Evolutionary conservation across 2,888 invertebrate species (phyloP), one percentile per base, ranked within the genome.

Genomic region (Eurytoma californica): DNA sequence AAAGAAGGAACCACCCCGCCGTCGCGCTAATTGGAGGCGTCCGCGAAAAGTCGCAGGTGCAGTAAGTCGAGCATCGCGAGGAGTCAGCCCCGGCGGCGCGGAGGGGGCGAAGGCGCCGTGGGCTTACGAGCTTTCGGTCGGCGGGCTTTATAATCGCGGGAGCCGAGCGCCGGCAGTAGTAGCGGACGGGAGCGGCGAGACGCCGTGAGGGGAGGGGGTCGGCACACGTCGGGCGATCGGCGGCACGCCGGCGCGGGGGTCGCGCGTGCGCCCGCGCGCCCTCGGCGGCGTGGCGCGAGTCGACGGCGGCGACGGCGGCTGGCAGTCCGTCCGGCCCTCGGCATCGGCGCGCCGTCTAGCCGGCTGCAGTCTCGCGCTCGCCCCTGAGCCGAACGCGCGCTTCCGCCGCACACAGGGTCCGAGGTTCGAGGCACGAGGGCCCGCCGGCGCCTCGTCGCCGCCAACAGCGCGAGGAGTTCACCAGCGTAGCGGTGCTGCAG

Each of bases 341-440:
- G 69, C 60, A 66, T 66, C 63, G 68, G 55, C 57, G 49, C 72
- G 72, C 74, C 18, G 47, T n/a, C n/a, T n/a, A n/a, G n/a, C n/a
- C 49, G 53, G 53, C 51, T 67, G 14, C 81, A 81, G 81, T 81
- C 60, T 76, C 73, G 81, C 81, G 81, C 30, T 65, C 58, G 68
- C 79, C 72, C 30, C 72, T 72, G 79, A 72, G 68, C 79, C 24
- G 18, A 16, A n/a, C 18, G 53, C 80, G 65, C 30, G 72, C 53
- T 39, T 24, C 24, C 28, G n/a, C 39, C 14, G 28, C 3, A 13
- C n/a, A n/a, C n/a, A n/a, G n/a, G n/a, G n/a, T n/a, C n/a, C n/a
- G n/a, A n/a, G n/a, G n/a, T n/a, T n/a, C n/a, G 3, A n/a, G 20
- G 28, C 28, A 18, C n/a, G 20, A 30, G 24, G 28, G 20, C 4